These are phyloP conservation scores for Triops longicaudatus DNA, from an alignment of 1,140 invertebrate species.

Conservation along the genomic window DNA sequence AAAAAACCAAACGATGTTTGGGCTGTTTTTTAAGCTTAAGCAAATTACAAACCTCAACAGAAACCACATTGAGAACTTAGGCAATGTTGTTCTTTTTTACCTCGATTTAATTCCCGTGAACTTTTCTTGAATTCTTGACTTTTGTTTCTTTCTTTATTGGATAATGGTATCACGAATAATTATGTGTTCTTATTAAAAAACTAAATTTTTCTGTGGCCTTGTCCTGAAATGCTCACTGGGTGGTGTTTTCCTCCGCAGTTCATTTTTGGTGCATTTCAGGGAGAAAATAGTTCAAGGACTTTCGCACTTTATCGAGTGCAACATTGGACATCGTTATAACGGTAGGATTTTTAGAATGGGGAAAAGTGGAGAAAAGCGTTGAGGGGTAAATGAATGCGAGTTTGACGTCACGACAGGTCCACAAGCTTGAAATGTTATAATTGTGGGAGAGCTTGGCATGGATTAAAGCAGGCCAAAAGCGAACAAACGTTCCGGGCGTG, in stretches of 20 bases:
- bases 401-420: slow-evolving; percentile 2
- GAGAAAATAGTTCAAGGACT: background rate
- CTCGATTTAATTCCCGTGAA: too few relatives aligned
- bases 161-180: too few relatives aligned
- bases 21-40: too few relatives aligned
- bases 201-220: too few relatives aligned
- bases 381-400: background rate
- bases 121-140: too few relatives aligned
- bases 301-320: background rate
- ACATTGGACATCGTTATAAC: background rate
- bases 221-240: too few relatives aligned
- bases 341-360: background rate
- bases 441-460: background rate
- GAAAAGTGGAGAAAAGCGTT: background rate
- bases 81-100: too few relatives aligned
- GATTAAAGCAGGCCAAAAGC: background rate
- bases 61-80: too few relatives aligned
- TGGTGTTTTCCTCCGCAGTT: background rate
- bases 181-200: too few relatives aligned
- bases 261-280: background rate
- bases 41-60: too few relatives aligned
- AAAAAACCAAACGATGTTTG: background rate
- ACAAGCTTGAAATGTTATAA: background rate
- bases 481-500: background rate
- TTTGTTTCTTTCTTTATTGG: too few relatives aligned